Percentiles rank a stretch among this genome's conserved stretches.
Evolutionary conservation across 2,797 vertebrate species (phyloP).

Genomic region (Streptopelia turtur): DNA sequence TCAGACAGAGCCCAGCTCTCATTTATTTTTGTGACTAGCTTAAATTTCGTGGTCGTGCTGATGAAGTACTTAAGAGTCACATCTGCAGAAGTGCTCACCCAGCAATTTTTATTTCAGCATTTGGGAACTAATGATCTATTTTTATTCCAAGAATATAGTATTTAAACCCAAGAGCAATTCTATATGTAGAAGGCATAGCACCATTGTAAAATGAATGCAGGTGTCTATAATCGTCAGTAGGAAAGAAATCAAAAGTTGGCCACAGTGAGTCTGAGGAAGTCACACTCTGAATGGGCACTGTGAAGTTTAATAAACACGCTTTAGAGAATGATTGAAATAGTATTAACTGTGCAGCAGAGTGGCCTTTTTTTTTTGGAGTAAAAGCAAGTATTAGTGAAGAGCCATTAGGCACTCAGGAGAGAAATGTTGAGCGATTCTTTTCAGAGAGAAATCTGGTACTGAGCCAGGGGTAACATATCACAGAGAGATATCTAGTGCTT

Average conservation of each 20-base stretch:
- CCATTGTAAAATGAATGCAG: neutral
- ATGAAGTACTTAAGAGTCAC: neutral
- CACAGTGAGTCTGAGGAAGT: neutral
- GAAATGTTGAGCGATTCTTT: neutral
- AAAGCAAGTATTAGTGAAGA: neutral
- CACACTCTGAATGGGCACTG: neutral
- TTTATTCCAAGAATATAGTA: neutral
- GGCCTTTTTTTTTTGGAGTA: neutral
- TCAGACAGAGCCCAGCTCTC: neutral
- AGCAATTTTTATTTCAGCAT: neutral
- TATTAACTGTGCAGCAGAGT: neutral
- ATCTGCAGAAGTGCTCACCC: neutral
- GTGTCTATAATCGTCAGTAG: neutral
- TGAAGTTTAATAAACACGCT: neutral
- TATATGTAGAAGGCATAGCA: neutral
- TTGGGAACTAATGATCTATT: neutral
- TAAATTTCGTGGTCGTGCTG: neutral
- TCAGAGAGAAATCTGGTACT: neutral
- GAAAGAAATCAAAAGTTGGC: neutral
- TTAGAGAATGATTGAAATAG: neutral
- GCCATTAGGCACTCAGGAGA: neutral
- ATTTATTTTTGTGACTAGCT: neutral
- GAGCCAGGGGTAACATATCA: neutral
- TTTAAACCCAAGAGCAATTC: neutral
- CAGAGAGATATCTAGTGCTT: neutral